Conservation (phyloP, 2,888 invertebrate genomes). For the Zaprionus bogoriensis region DNA sequence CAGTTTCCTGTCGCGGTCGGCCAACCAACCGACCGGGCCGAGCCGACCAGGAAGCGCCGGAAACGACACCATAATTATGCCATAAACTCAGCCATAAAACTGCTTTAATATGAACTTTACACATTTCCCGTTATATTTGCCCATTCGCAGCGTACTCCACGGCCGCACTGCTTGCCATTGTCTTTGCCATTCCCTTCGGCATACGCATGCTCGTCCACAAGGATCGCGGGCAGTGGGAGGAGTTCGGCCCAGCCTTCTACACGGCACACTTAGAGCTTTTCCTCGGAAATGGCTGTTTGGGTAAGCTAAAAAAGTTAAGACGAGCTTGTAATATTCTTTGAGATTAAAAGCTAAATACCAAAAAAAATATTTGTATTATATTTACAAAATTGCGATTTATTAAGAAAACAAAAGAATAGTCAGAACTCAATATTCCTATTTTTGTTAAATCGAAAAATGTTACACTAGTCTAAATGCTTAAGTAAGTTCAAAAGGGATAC, state of each 20-base stretch:
- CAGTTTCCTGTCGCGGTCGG: conserved; percentile 41
- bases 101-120: conserved; percentile 31
- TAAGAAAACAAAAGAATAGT: too few relatives aligned
- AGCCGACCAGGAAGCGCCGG: conserved; percentile 24
- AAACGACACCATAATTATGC: conserved; percentile 66
- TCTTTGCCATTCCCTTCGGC: conserved; percentile 88
- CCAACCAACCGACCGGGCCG: too few relatives aligned
- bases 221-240: conserved; percentile 87
- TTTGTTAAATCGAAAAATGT: too few relatives aligned
- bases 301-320: conserved; percentile 76
- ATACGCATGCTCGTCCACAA: conserved; percentile 87
- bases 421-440: too few relatives aligned
- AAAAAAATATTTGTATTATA: too few relatives aligned
- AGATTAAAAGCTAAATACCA: too few relatives aligned
- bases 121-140: conserved; percentile 52
- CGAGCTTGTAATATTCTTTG: too few relatives aligned
- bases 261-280: conserved; percentile 88
- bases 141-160: conserved; percentile 90
- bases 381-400: too few relatives aligned
- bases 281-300: conserved; percentile 88
- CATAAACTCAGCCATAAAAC: conserved; percentile 66
- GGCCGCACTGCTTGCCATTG: conserved; percentile 88
- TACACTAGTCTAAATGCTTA: too few relatives aligned
- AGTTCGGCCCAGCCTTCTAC: conserved; percentile 87
- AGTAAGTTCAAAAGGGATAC: too few relatives aligned